Evolutionary conservation across 1,140 invertebrate genomes (phyloP), one percentile per base, ranked within the genome.

Genomic region (Limonius californicus): DNA sequence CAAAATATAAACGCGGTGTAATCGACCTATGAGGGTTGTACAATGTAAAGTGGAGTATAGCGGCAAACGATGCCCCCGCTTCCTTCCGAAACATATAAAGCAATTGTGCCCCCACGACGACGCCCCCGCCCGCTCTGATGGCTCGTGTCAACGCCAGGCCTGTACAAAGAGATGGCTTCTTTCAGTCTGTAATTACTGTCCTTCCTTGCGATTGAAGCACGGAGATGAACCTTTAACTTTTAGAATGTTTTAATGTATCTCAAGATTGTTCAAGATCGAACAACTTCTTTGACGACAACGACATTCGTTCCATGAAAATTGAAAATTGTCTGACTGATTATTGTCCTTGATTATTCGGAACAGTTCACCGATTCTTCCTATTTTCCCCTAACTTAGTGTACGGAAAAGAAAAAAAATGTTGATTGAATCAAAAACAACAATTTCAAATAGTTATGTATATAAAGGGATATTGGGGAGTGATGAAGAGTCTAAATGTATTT

Each of bases 81-180:
- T 73, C 71, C 71, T 73, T 73, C 71, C 70, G 71, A 70, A 72
- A 70, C 70, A 66, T 70, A 73, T 73, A 73, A 73, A 68, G 69
- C 70, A 66, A 73, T 73, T 72, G 68, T 65, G 66, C 66, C 59
- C 64, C 62, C 54, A 47, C 63, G 60, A 39, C 59, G 35, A 66
- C 50, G 59, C 62, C 62, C 23, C 57, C 27, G 39, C 64, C 58
- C 58, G 23, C 58, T 54, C 32, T 64, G 66, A 68, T 61, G 61
- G 50, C 62, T 61, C 66, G 65, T 70, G 69, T 71, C 71, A 67
- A 57, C 23, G 45, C 47, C 71, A 70, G 67, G 62, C 56, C 50
- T 61, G 54, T 57, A 69, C 69, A 70, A 72, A 68, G 68, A 68
- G 66, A 70, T 68, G 62, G 64, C 59, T 70, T 68, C 67, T 70